phyloP scores from a whole-genome alignment of 1,140 invertebrate genomes.

The Mizuhopecten yessoensis region DNA sequence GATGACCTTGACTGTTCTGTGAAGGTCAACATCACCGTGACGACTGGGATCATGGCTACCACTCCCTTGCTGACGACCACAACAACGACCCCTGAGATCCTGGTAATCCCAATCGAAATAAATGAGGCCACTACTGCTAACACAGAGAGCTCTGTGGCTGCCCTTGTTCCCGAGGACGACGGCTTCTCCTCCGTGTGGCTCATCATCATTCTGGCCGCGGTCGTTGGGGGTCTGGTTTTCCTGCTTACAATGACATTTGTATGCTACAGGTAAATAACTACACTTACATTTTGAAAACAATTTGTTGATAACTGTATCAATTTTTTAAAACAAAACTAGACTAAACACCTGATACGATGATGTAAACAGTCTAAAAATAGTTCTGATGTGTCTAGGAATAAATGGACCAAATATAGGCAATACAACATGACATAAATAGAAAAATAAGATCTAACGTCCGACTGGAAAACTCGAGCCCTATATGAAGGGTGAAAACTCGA shows the following conservation, averaged over 20 bases:
- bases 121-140: conserved; percentile 47
- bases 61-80: conserved; percentile 73
- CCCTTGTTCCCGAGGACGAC: conserved; percentile 85
- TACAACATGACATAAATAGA: too few species aligned
- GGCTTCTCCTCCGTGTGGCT: conserved; percentile 94
- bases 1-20: conserved; percentile 94
- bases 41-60: conserved; percentile 50
- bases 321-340: too few species aligned
- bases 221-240: conserved; percentile 96
- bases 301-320: too few species aligned
- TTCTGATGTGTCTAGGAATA: too few species aligned
- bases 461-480: too few species aligned
- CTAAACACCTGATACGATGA: too few species aligned
- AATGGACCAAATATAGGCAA: too few species aligned
- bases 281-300: too few species aligned
- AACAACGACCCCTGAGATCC: conserved; percentile 57
- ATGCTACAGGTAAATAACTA: conserved; percentile 94
- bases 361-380: too few species aligned
- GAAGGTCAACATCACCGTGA: conserved; percentile 67
- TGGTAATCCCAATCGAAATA: conserved; percentile 49
- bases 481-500: too few species aligned
- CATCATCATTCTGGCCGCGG: conserved; percentile 95
- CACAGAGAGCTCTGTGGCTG: conserved; percentile 45
- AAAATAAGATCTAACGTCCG: too few species aligned
- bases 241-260: conserved; percentile 96